A percentile compares a stretch with the other conserved stretches of the same genome.
Evolutionary conservation across 1,140 invertebrate genomes (phyloP).

Genomic region (Mizuhopecten yessoensis): DNA sequence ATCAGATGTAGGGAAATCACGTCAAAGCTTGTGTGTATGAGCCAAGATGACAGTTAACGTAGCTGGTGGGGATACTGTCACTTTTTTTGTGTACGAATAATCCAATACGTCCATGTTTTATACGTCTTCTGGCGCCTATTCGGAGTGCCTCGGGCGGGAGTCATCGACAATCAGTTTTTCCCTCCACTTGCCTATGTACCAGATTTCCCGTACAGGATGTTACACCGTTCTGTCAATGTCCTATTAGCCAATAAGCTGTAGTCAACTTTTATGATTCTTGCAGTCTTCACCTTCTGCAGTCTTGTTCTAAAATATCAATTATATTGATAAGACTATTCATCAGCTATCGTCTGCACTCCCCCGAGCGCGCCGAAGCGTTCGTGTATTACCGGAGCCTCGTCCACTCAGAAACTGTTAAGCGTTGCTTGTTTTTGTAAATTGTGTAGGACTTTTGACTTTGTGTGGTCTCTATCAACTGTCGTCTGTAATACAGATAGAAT

Average conservation of each 20-base stretch:
- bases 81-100: constrained; percentile 53
- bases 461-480: constrained; percentile 37
- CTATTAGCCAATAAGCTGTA: background rate
- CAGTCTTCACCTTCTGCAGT: background rate
- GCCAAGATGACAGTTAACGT: constrained; percentile 56
- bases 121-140: constrained; percentile 56
- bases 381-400: background rate
- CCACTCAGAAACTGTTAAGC: constrained; percentile 21
- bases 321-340: constrained; percentile 29
- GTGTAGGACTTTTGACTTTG: constrained; percentile 29
- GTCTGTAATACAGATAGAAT: constrained; percentile 24
- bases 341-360: background rate
- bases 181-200: constrained; percentile 16
- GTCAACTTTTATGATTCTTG: background rate
- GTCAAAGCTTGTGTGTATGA: constrained; percentile 44
- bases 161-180: background rate
- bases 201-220: background rate
- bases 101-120: constrained; percentile 48
- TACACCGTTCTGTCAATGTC: background rate
- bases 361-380: background rate
- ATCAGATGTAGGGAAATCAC: constrained; percentile 49
- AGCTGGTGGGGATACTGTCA: constrained; percentile 44
- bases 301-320: constrained; percentile 5
- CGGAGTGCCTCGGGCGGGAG: constrained; percentile 50
- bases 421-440: constrained; percentile 39